phyloP scores from a whole-genome alignment of 2,113 vertebrate genomes.

The Cichladusa arquata region DNA sequence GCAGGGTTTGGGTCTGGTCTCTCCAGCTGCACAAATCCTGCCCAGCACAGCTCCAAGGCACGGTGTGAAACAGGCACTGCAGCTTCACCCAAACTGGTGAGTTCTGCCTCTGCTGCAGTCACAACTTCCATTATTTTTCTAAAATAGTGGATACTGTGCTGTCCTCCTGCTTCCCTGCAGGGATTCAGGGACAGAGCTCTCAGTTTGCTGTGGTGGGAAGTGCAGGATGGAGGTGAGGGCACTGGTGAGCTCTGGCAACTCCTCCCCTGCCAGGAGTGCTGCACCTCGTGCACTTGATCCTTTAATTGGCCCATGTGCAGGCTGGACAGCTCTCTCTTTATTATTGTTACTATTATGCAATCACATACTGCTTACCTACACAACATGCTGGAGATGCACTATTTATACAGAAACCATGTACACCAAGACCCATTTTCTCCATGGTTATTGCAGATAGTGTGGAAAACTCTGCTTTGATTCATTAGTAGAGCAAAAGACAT shows the following conservation, averaged over 20 bases:
- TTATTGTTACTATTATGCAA: conserved; percentile 41
- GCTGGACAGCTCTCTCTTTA: conserved; percentile 7
- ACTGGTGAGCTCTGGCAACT: background rate
- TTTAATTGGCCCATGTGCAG: background rate
- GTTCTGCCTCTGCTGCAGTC: background rate
- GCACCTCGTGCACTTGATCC: background rate
- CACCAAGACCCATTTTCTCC: conserved; percentile 42
- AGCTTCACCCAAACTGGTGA: background rate
- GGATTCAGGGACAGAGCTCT: background rate
- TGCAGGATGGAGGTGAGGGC: background rate
- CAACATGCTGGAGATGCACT: conserved; percentile 3
- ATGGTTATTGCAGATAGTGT: conserved; percentile 49
- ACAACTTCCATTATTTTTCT: background rate
- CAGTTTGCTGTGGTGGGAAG: background rate
- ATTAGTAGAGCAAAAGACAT: conserved; percentile 63
- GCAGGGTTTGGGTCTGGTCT: background rate
- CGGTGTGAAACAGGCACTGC: accelerated
- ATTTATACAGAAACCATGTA: conserved; percentile 10
- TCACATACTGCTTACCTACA: conserved; percentile 49
- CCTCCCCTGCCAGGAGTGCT: background rate
- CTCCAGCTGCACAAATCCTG: background rate
- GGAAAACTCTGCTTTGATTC: conserved; percentile 60
- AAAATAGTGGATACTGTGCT: background rate
- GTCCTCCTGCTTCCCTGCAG: background rate
- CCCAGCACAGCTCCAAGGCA: background rate